These are phyloP conservation scores for Platorchestia sp. DNA, from an alignment of 1,140 invertebrate genomes.

Conservation along the genomic window DNA sequence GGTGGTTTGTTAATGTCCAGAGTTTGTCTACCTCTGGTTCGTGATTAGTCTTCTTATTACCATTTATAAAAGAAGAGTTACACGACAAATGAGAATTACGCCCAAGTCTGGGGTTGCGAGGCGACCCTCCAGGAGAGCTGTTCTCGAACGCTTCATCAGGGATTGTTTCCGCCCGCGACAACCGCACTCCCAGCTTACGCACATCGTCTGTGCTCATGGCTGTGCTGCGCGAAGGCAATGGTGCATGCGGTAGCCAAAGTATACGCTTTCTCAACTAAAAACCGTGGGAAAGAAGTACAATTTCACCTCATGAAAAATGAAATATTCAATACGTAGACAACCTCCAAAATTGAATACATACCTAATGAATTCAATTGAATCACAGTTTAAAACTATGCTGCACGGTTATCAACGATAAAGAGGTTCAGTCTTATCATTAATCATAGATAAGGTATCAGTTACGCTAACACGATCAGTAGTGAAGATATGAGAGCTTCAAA, in stretches of 20 bases:
- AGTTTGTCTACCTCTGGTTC: background rate
- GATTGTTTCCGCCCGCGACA: conserved; percentile 36
- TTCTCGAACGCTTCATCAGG: conserved; percentile 37
- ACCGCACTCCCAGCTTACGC: conserved; percentile 36
- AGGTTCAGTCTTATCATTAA: background rate
- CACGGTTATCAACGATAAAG: background rate
- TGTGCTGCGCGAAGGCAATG: background rate
- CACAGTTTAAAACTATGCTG: background rate
- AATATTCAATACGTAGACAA: background rate
- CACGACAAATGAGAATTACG: conserved; percentile 11
- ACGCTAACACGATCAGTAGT: background rate
- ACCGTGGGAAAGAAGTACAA: background rate
- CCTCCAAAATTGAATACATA: background rate
- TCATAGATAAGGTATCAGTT: background rate
- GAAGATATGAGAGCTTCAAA: background rate
- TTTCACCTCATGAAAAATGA: background rate
- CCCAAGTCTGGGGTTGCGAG: background rate
- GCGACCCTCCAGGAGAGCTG: background rate
- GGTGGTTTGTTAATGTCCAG: background rate
- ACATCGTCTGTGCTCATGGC: conserved; percentile 10
- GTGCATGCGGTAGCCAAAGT: background rate
- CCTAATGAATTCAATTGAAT: background rate
- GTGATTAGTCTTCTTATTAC: background rate
- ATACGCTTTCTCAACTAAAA: background rate
- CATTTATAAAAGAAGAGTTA: background rate